Conservation (phyloP, 2,113 vertebrate species). For the Centropus bengalensis region DNA sequence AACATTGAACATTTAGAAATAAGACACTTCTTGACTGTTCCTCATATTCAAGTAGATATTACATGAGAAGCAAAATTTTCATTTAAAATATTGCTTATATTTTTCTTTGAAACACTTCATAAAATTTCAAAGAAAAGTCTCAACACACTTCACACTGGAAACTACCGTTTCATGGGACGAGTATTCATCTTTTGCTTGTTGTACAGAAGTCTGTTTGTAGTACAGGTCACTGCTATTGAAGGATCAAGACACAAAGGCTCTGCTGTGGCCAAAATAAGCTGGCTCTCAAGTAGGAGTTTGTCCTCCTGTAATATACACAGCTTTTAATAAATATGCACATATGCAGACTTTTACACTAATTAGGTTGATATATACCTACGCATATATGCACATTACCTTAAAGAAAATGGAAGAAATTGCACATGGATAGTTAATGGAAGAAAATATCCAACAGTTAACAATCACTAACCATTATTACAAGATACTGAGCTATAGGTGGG, state of each 20-base stretch:
- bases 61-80: background rate
- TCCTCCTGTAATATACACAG: constrained; percentile 85
- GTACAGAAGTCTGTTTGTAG: constrained; percentile 93
- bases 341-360: background rate
- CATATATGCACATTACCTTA: background rate
- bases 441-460: background rate
- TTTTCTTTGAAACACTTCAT: background rate
- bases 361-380: background rate
- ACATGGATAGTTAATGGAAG: background rate
- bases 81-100: background rate
- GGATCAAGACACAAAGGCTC: constrained; percentile 98
- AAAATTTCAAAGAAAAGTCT: background rate
- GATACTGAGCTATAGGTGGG: background rate
- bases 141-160: background rate
- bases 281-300: constrained; percentile 95
- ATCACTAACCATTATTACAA: background rate
- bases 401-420: background rate
- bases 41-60: background rate
- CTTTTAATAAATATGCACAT: background rate
- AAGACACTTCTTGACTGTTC: background rate
- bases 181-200: constrained; percentile 99
- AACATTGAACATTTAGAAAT: background rate
- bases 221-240: constrained; percentile 95
- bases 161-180: constrained; percentile 92
- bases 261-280: constrained; percentile 94